phyloP scores from a whole-genome alignment of 2,797 vertebrate species.

The Heteromormyrus szaboi region DNA sequence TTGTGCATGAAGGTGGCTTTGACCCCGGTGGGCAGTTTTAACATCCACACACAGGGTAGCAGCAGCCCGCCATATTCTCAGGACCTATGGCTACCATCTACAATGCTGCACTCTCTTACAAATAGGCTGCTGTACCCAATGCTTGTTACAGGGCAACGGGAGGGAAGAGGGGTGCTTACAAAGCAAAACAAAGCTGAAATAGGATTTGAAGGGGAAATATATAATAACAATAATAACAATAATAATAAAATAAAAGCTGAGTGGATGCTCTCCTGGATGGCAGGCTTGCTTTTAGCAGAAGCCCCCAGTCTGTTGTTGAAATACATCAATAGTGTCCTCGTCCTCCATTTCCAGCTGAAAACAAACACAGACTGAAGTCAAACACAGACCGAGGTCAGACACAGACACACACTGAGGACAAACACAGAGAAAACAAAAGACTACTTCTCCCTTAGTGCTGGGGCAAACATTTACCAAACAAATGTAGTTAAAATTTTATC shows the following conservation, averaged over 20 bases:
- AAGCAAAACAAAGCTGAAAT: slow-evolving; percentile 12
- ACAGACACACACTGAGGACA: too few relatives aligned
- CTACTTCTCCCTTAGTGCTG: neutral
- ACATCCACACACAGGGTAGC: slow-evolving; percentile 24
- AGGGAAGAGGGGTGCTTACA: neutral
- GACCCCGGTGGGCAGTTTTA: slow-evolving; percentile 13
- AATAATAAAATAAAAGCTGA: slow-evolving; percentile 26
- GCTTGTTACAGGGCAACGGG: neutral
- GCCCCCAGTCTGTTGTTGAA: slow-evolving; percentile 91
- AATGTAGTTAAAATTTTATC: neutral
- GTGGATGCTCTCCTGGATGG: slow-evolving; percentile 38
- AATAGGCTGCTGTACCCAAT: neutral
- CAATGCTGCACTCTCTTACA: slow-evolving; percentile 8
- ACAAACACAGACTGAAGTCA: slow-evolving; percentile 12
- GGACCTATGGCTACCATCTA: neutral
- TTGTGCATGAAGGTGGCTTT: slow-evolving; percentile 33
- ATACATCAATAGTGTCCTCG: slow-evolving; percentile 86
- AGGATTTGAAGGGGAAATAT: slow-evolving; percentile 19
- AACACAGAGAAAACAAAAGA: neutral
- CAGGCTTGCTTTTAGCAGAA: slow-evolving; percentile 40
- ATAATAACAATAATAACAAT: slow-evolving; percentile 31
- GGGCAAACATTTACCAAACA: neutral
- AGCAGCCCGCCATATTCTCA: slow-evolving; percentile 31
- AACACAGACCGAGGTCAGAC: too few relatives aligned
- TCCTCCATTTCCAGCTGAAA: slow-evolving; percentile 91